Evolutionary conservation across 2,797 vertebrate genomes (phyloP), one percentile per base, ranked within the genome.

Genomic region (Falco novaeseelandiae): DNA sequence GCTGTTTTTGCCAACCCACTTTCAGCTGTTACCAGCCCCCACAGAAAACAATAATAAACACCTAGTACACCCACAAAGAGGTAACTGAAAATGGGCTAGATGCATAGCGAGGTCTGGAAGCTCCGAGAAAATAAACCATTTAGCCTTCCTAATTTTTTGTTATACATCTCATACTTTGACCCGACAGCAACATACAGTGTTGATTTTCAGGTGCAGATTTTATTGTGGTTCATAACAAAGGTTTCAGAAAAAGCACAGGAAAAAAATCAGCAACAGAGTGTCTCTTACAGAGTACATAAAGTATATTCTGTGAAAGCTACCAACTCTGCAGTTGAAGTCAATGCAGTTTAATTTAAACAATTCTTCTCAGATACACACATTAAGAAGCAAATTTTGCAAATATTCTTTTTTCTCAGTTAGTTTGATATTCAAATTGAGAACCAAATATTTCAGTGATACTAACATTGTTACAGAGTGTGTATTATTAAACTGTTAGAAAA

Each of bases 161-260:
- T 25, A 63, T 32, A 38, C 14, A 58, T n/a, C 19, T 88, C 74
- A 76, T 44, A 70, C 59, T 85, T 62, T 3, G 8, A 81, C 57
- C 46, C 54, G 91, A 87, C 49, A 93, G 82, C n/a, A 91, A 90
- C 42, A 82, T 57, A 46, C 42, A 61, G 57, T 57, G 57, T 63
- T 67, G 72, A 89, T 91, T 96, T 92, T 89, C 92, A 96, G 92
- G 81, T 96, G 89, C 54, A 92, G 71, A 78, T 91, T 97, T 97
- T 97, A 96, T 96, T 96, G 91, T 96, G 94, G 44, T 85, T 89
- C 78, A 44, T 82, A 94, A 93, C 58, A 91, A 91, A 90, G 26
- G 49, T 74, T 86, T 94, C 76, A 87, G 81, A 76, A 95, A 90
- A 95, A 92, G 58, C 84, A 89, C 14, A 83, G 34, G 34, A 51